Conservation (phyloP, 2,888 invertebrate species). For the Lissocephala sabroskyi region DNA sequence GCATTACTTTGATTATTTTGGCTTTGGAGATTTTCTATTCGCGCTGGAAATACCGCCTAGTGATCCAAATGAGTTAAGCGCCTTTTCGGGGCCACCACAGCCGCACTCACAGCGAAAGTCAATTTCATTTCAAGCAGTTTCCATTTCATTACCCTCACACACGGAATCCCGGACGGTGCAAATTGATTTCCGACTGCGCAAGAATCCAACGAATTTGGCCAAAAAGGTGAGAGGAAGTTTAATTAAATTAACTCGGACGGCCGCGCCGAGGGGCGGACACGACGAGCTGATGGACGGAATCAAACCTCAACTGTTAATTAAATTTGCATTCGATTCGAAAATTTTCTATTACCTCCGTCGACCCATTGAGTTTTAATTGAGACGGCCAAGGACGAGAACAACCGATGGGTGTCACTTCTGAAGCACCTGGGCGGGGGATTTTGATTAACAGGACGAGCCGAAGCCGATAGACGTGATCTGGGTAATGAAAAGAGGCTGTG, state of each 20-base stretch:
- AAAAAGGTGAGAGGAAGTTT: constrained; percentile 39
- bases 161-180: no score
- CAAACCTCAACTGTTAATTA: constrained; percentile 22
- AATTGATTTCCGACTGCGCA: constrained; percentile 21
- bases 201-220: constrained; percentile 27
- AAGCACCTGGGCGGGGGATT: no score
- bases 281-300: neutral
- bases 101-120: neutral
- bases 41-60: constrained; percentile 26
- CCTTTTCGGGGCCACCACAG: neutral
- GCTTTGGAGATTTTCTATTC: constrained; percentile 53
- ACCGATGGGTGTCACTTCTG: no score
- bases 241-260: constrained; percentile 36
- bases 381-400: no score
- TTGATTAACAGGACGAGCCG: no score
- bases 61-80: constrained; percentile 19
- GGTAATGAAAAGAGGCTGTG: no score
- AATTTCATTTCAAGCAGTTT: constrained; percentile 19
- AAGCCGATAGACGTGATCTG: no score
- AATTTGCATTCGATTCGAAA: constrained; percentile 12
- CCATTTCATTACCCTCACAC: constrained; percentile 29
- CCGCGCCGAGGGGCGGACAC: neutral
- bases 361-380: no score
- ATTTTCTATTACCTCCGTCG: no score
- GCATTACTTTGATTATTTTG: constrained; percentile 63